Evolutionary conservation across 1,140 invertebrate species (phyloP).

Genomic region (Sinonovacula constricta): DNA sequence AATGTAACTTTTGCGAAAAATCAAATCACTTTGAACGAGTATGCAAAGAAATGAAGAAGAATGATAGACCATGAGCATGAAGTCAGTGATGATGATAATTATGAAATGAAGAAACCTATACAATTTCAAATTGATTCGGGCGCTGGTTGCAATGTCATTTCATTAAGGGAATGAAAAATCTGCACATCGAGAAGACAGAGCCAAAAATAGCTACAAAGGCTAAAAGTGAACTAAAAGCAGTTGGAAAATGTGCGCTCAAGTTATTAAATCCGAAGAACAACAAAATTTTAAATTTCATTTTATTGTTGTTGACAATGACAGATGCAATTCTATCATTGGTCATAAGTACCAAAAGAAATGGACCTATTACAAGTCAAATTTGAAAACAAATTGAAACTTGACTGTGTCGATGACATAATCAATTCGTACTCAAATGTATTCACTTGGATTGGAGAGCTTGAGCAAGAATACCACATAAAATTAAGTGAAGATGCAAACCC

Average conservation of each 20-base stretch:
- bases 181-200: neutral
- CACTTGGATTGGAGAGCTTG: neutral
- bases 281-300: neutral
- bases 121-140: no score
- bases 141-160: neutral
- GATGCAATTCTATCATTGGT: neutral
- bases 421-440: neutral
- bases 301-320: neutral
- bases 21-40: neutral
- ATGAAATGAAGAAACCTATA: neutral
- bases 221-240: no score
- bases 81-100: neutral
- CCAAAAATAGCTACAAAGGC: neutral
- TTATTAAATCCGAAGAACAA: neutral
- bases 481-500: no score
- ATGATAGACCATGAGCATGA: neutral
- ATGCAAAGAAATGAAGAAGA: neutral
- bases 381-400: neutral
- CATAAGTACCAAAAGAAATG: neutral
- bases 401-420: neutral
- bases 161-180: neutral
- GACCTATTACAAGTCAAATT: neutral
- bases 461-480: neutral
- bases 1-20: no score
- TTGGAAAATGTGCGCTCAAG: neutral